Percentiles rank a stretch among this genome's conserved stretches.
phyloP scores from a whole-genome alignment of 2,888 invertebrate species.

The Luperina nickerlii region DNA sequence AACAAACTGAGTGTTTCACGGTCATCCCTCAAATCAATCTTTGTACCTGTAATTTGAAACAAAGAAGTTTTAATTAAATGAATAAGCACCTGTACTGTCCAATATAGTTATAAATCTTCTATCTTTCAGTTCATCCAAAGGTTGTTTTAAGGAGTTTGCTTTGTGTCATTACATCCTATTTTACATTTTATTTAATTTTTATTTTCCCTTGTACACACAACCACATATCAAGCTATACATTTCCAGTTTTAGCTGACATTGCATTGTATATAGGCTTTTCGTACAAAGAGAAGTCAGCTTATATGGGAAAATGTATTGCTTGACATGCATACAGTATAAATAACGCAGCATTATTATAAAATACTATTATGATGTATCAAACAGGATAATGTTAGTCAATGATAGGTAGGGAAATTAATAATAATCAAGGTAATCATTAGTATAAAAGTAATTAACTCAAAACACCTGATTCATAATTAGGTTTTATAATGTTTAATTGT shows the following conservation, averaged over 20 bases:
- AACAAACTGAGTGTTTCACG: conserved; percentile 97
- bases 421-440: conserved; percentile 11
- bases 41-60: conserved; percentile 93
- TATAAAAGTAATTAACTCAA: neutral
- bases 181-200: neutral
- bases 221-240: neutral
- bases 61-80: conserved; percentile 2
- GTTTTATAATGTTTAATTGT: neutral
- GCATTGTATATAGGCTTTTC: too few relatives aligned
- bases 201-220: neutral
- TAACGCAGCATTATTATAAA: neutral
- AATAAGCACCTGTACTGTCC: neutral
- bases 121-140: neutral
- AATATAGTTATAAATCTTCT: neutral
- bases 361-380: neutral
- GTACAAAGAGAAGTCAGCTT: neutral
- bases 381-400: conserved; percentile 9
- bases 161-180: neutral
- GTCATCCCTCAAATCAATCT: conserved; percentile 99
- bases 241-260: neutral
- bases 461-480: neutral
- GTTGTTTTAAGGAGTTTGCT: neutral
- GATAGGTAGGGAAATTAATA: neutral
- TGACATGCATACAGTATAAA: neutral
- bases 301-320: neutral